These are phyloP conservation scores for Cordilura impudica DNA, from an alignment of 2,888 invertebrate genomes.

Conservation along the genomic window DNA sequence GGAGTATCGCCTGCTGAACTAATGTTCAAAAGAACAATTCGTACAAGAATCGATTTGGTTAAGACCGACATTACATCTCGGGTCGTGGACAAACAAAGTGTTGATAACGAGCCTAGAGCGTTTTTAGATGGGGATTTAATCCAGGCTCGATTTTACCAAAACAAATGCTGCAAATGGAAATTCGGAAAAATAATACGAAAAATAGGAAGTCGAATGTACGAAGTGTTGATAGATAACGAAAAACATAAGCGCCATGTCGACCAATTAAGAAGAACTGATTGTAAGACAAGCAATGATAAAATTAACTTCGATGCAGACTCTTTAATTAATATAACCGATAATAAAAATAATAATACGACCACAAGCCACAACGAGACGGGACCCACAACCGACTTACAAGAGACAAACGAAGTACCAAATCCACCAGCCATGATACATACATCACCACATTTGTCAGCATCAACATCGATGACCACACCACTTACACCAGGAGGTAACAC, in stretches of 20 bases:
- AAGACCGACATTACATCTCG: neutral
- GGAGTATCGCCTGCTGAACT: conserved; percentile 34
- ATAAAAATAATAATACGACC: neutral
- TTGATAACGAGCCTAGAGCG: neutral
- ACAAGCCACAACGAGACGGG: neutral
- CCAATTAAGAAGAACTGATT: conserved; percentile 23
- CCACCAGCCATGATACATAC: no score
- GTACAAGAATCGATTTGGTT: conserved; percentile 15
- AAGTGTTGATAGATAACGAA: conserved; percentile 38
- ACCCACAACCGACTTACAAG: no score
- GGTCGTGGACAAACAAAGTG: neutral
- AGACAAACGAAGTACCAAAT: no score
- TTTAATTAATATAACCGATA: neutral
- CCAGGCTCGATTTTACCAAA: conserved; percentile 29
- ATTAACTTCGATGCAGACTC: neutral
- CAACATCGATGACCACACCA: no score
- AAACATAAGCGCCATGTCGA: conserved; percentile 40
- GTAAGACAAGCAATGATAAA: neutral
- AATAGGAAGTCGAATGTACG: conserved; percentile 33
- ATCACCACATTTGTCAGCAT: no score
- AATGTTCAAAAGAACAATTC: conserved; percentile 36
- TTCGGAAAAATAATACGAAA: conserved; percentile 25
- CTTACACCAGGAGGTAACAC: no score
- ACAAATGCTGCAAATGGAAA: conserved; percentile 40
- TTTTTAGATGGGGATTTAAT: conserved; percentile 2